Conservation (phyloP, 1,140 invertebrate genomes). For the Drosophila auraria region DNA sequence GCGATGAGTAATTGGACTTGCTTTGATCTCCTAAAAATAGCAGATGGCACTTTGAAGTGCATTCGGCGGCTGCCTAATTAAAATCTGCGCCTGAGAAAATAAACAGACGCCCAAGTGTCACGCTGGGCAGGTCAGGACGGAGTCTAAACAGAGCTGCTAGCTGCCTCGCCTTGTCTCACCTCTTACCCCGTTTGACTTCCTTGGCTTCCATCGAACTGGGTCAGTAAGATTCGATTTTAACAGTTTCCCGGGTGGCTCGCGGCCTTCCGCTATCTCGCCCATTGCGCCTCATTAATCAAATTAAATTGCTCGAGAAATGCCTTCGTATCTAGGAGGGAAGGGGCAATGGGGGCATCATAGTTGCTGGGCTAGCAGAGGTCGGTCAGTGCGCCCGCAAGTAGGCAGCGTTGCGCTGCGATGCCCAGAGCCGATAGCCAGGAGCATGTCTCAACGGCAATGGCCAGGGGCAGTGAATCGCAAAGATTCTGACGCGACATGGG, state of each 20-base stretch:
- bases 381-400: constrained; percentile 38
- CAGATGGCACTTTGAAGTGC: constrained; percentile 62
- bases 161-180: not conserved
- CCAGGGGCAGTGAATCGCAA: constrained; percentile 33
- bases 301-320: constrained; percentile 61
- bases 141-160: not conserved
- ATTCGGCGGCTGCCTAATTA: constrained; percentile 49
- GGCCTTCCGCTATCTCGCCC: constrained; percentile 57
- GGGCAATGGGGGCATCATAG: constrained; percentile 6
- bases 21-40: constrained; percentile 81
- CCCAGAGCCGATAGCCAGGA: constrained; percentile 13
- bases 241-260: not conserved
- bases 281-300: constrained; percentile 76
- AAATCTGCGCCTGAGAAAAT: constrained; percentile 51
- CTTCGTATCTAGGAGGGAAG: not conserved
- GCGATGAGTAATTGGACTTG: constrained; percentile 77
- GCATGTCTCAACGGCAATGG: not conserved
- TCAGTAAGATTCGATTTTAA: constrained; percentile 39
- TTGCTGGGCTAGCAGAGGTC: constrained; percentile 20
- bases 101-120: constrained; percentile 40
- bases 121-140: constrained; percentile 5
- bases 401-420: constrained; percentile 24
- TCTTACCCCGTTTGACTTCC: not conserved
- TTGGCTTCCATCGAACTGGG: constrained; percentile 34
- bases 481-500: constrained; percentile 30